phyloP scores from a whole-genome alignment of 2,113 vertebrate genomes.

The Mirza zaza region DNA sequence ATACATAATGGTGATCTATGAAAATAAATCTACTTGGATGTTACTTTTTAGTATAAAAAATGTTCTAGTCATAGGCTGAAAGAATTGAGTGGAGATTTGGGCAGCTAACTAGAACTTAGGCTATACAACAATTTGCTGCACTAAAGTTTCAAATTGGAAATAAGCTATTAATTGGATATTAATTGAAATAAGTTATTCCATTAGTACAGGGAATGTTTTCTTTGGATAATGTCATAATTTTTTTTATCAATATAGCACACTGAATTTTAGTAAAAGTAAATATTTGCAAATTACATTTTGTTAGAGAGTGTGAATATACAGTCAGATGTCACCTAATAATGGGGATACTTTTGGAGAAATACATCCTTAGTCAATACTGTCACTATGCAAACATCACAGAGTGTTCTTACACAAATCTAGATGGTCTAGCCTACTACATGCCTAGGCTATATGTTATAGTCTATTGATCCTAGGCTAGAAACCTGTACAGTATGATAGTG shows the following conservation, averaged over 20 bases:
- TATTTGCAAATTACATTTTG: not conserved
- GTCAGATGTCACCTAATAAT: not conserved
- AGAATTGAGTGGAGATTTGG: not conserved
- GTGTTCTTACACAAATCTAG: not conserved
- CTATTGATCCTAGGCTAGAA: not conserved
- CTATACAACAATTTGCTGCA: not conserved
- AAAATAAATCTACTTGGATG: not conserved
- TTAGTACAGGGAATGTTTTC: not conserved
- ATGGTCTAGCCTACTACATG: not conserved
- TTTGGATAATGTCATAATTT: not conserved
- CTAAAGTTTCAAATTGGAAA: not conserved
- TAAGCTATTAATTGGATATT: not conserved
- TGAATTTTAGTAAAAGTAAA: conserved; percentile 10
- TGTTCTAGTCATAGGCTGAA: not conserved
- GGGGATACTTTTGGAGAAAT: too few relatives aligned
- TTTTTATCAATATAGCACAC: not conserved
- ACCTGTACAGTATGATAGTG: not conserved
- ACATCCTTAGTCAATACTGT: not conserved
- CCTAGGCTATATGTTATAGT: not conserved
- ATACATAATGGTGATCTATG: not conserved
- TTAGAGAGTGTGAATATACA: not conserved
- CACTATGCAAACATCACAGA: not conserved
- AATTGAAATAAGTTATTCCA: not conserved
- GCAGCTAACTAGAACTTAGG: not conserved
- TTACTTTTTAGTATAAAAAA: not conserved